A percentile compares a stretch with the other conserved stretches of the same genome.
phyloP scores from a whole-genome alignment of 1,140 invertebrate species.

The Bombus breviceps region DNA sequence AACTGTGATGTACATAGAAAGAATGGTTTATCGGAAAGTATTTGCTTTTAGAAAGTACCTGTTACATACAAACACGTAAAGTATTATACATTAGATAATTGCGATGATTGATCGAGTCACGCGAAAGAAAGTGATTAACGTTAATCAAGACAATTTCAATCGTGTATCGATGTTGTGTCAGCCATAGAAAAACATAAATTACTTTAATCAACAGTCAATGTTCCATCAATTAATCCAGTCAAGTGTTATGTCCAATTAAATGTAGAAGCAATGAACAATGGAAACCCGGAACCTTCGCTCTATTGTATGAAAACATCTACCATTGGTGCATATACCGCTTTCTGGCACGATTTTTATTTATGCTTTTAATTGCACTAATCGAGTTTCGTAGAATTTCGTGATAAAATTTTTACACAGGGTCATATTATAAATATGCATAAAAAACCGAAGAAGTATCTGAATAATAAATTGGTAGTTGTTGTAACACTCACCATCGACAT shows the following conservation, averaged over 20 bases:
- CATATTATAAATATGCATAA: no score
- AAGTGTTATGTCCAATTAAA: constrained; percentile 34
- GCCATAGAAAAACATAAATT: neutral
- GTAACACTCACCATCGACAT: constrained; percentile 55
- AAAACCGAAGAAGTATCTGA: neutral
- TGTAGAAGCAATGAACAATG: neutral
- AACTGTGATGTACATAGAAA: neutral
- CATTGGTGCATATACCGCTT: no score
- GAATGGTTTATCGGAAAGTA: no score
- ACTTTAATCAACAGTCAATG: constrained; percentile 5
- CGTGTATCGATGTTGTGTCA: neutral
- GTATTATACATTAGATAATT: neutral
- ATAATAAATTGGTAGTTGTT: neutral
- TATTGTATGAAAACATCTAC: neutral
- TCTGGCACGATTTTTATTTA: neutral
- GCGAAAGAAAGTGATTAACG: constrained; percentile 1
- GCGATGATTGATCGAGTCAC: neutral
- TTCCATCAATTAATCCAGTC: constrained; percentile 33
- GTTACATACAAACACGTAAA: neutral
- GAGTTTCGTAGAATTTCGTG: neutral
- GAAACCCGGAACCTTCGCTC: neutral
- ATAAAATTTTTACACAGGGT: neutral
- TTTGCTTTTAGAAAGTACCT: neutral
- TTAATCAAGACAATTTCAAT: neutral
- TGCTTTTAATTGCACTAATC: neutral